Evolutionary conservation across 2,888 invertebrate species (phyloP).

Genomic region (Horisme vitalbata): DNA sequence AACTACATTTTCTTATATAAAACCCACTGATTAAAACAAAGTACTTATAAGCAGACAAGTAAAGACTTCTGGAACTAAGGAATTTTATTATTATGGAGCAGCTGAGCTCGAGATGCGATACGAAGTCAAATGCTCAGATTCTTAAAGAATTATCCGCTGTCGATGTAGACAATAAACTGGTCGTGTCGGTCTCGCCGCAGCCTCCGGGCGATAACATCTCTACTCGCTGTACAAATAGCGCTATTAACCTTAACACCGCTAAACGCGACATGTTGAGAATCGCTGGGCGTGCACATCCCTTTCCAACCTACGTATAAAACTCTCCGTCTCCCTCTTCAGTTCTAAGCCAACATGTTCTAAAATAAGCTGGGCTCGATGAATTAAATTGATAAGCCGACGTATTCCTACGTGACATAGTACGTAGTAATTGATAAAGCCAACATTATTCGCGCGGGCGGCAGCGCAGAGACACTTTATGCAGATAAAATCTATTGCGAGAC

Average conservation of each 20-base stretch:
- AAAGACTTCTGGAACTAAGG: background rate
- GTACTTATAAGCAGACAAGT: conserved; percentile 1
- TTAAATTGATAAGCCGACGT: conserved; percentile 58
- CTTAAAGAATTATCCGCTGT: conserved; percentile 42
- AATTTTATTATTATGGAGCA: conserved; percentile 5
- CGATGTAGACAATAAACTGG: conserved; percentile 55
- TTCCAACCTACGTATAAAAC: conserved; percentile 26
- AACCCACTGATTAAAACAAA: too few relatives aligned
- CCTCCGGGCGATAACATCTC: conserved; percentile 64
- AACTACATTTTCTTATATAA: too few relatives aligned
- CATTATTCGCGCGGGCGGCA: conserved; percentile 34
- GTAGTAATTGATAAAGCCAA: conserved; percentile 65
- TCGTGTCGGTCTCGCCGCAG: conserved; percentile 51
- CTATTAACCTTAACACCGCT: conserved; percentile 74
- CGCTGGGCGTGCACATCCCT: conserved; percentile 38
- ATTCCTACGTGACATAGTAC: conserved; percentile 60
- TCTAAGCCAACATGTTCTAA: conserved; percentile 53
- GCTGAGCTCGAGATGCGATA: conserved; percentile 14
- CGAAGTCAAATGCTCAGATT: conserved; percentile 33
- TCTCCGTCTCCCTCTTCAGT: conserved; percentile 31
- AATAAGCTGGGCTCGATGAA: conserved; percentile 57
- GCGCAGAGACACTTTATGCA: conserved; percentile 19
- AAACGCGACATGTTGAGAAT: conserved; percentile 61
- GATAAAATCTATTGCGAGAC: conserved; percentile 28
- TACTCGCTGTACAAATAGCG: conserved; percentile 70